These are phyloP conservation scores for Larimichthys crocea DNA, from an alignment of 2,113 vertebrate genomes.

Conservation along the genomic window DNA sequence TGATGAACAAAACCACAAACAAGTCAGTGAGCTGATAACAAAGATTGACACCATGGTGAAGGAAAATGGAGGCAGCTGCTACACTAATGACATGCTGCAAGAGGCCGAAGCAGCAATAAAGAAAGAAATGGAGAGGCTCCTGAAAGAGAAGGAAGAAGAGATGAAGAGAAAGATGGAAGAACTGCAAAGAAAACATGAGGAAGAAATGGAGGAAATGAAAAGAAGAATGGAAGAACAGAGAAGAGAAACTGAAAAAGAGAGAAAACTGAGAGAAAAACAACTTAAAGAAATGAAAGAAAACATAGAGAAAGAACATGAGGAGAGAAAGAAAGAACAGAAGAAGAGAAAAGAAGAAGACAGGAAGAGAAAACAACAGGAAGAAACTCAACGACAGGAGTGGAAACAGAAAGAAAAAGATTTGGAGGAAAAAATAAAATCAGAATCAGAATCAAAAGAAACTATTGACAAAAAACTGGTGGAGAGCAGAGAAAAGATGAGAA, in stretches of 20 bases:
- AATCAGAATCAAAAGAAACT: no score
- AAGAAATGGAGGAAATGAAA: no score
- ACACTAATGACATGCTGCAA: conserved; percentile 27
- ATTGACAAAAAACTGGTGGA: no score
- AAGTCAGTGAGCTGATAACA: conserved; percentile 40
- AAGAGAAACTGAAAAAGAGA: no score
- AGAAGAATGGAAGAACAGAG: no score
- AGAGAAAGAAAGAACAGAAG: neutral
- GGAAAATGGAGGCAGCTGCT: conserved; percentile 39
- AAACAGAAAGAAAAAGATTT: no score
- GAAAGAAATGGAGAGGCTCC: neutral
- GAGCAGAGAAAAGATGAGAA: no score
- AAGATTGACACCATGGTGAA: conserved; percentile 43
- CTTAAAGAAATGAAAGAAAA: neutral
- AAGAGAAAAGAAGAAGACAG: neutral
- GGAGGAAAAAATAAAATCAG: no score
- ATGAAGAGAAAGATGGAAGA: no score
- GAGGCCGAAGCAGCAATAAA: conserved; percentile 13
- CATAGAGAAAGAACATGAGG: neutral
- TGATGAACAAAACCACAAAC: neutral
- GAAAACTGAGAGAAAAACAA: no score
- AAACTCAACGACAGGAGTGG: neutral
- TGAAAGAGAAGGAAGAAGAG: conserved; percentile 37
- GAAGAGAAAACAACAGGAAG: neutral
- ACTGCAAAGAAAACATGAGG: no score